Evolutionary conservation across 2,797 vertebrate genomes (phyloP).

Genomic region (Micropoecilia bifurca): DNA sequence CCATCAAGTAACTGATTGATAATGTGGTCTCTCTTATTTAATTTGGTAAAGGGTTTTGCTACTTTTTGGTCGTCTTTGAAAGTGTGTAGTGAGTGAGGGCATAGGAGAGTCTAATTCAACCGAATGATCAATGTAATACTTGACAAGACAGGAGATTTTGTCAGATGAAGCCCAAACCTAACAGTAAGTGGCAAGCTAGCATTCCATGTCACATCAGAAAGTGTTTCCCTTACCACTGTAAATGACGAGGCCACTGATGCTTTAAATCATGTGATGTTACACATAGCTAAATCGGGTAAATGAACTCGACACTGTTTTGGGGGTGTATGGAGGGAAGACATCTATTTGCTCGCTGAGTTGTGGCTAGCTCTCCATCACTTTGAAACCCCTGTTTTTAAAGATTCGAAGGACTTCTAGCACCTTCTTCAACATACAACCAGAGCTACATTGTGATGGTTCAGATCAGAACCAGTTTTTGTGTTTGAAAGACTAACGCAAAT

Average conservation of each 20-base stretch:
- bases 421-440: neutral
- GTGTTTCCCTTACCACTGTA: neutral
- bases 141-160: neutral
- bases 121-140: neutral
- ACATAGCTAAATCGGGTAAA: neutral
- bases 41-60: conserved; percentile 32
- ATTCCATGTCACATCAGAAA: neutral
- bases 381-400: neutral
- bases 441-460: neutral
- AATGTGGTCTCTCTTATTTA: conserved; percentile 15
- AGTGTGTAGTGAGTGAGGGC: conserved; percentile 3
- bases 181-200: neutral
- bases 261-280: neutral
- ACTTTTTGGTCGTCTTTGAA: conserved; percentile 19
- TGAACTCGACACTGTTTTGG: neutral
- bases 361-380: neutral
- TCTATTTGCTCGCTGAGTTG: neutral
- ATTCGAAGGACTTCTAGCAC: neutral
- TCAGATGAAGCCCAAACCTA: neutral
- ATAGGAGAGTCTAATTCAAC: conserved; percentile 18
- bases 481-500: neutral
- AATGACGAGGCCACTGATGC: neutral
- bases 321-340: neutral
- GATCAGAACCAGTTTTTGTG: neutral
- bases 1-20: conserved; percentile 30